Evolutionary conservation across 2,113 vertebrate genomes (phyloP).

Genomic region (Cephalopterus ornatus): DNA sequence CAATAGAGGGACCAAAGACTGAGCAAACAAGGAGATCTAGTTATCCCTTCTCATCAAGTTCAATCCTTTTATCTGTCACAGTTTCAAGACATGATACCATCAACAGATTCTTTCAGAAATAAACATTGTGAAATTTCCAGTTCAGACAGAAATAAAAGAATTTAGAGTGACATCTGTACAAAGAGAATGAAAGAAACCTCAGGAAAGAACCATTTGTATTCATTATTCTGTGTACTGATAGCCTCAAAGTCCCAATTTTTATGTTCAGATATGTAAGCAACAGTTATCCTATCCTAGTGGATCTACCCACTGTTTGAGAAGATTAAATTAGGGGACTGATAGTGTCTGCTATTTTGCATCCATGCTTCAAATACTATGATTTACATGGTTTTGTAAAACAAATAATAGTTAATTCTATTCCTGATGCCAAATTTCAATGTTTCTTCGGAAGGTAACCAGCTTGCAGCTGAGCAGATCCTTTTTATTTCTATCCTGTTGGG

Average conservation of each 20-base stretch:
- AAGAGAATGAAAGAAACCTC: background rate
- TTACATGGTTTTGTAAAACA: background rate
- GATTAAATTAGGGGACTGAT: background rate
- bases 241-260: background rate
- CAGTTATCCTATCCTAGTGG: background rate
- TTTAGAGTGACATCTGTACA: background rate
- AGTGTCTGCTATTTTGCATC: background rate
- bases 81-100: slow-evolving; percentile 19
- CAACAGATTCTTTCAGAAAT: background rate
- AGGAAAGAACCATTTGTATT: background rate
- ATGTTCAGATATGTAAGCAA: background rate
- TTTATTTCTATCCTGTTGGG: background rate
- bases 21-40: background rate
- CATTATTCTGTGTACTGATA: background rate
- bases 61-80: background rate
- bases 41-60: background rate
- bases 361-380: background rate
- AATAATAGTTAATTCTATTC: background rate
- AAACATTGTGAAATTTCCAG: background rate
- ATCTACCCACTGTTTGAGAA: background rate
- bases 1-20: background rate
- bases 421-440: background rate
- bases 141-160: background rate
- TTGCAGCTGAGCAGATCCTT: background rate
- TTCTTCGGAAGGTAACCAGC: background rate